Evolutionary conservation across 2,888 invertebrate genomes (phyloP).

Genomic region (Podotricha telesiphe): DNA sequence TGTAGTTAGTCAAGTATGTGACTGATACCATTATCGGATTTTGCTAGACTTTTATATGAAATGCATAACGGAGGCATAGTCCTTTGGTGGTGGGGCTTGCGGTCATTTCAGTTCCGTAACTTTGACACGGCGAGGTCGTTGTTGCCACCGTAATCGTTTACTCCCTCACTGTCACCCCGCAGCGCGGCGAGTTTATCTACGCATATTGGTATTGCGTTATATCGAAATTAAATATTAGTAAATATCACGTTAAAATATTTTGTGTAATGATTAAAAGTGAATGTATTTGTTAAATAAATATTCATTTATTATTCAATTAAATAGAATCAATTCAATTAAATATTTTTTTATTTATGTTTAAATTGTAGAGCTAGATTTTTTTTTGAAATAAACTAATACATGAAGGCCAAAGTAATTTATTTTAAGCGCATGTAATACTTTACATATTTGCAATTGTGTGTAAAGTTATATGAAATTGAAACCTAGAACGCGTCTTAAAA

Average conservation of each 20-base stretch:
- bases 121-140: constrained; percentile 82
- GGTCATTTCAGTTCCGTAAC: constrained; percentile 82
- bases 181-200: constrained; percentile 45
- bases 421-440: neutral
- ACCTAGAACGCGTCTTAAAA: neutral
- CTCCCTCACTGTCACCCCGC: constrained; percentile 51
- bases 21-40: constrained; percentile 79
- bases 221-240: constrained; percentile 37
- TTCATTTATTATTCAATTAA: too few relatives aligned
- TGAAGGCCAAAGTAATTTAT: neutral
- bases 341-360: neutral
- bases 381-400: neutral
- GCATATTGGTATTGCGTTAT: constrained; percentile 49
- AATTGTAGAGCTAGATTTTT: neutral
- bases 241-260: neutral
- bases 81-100: constrained; percentile 73
- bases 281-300: neutral
- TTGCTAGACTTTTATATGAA: constrained; percentile 81
- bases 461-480: neutral
- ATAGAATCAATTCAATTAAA: too few relatives aligned
- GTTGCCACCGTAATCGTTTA: constrained; percentile 62
- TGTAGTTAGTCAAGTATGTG: constrained; percentile 78
- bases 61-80: constrained; percentile 76
- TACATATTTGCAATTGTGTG: neutral
- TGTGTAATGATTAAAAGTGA: constrained; percentile 2